Base-by-base conservation (phyloP, 2,888 invertebrate species). In the Melipona beecheii region DNA sequence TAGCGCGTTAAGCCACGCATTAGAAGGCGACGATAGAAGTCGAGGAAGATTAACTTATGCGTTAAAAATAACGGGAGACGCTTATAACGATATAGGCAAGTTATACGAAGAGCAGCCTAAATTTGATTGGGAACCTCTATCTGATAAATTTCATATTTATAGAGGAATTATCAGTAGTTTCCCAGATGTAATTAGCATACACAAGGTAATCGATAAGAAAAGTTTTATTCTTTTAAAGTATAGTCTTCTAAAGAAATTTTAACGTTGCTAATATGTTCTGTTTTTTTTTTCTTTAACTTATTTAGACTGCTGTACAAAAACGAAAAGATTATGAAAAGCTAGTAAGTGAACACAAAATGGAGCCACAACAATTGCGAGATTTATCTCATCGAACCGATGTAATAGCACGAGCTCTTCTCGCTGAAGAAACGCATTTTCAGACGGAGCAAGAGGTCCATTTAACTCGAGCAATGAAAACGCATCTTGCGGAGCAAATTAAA, bases 381-480 rank as follows among this genome's bases (percentile, higher is more conserved):
- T 97, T 99, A 19, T 95, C 97, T 85, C 96, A 97, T 89, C 96
- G 98, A 91, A 98, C 98, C 0, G 99, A 99, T 94, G 96, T 98
- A 24, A 97, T 99, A 92, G 98, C 99, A 0, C 99, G 99, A 93
- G 97, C 98, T 2, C 96, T 98, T 83, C 96, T 99, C 94, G 99
- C 99, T 76, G 99, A 99, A 95, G 97, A 99, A 90, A 97, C 97
- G 90, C 98, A 99, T 94, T 99, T 99, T 94, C 98, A 98, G 93
- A 95, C 95, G 49, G 98, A 99, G 93, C 96, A 98, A 88, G 97
- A 98, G 68, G 96, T 96, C 62, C 99, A 99, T 95, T 96, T 98
- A 90, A 98, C 97, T 92, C 95, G 96, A 77, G 97, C 98, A 71
- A 97, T 99, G 96, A 97, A 97, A 93, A 96, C 96, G 84, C 99